Base-by-base conservation (phyloP, 1,140 invertebrate species). In the Aleiodes sp. region DNA sequence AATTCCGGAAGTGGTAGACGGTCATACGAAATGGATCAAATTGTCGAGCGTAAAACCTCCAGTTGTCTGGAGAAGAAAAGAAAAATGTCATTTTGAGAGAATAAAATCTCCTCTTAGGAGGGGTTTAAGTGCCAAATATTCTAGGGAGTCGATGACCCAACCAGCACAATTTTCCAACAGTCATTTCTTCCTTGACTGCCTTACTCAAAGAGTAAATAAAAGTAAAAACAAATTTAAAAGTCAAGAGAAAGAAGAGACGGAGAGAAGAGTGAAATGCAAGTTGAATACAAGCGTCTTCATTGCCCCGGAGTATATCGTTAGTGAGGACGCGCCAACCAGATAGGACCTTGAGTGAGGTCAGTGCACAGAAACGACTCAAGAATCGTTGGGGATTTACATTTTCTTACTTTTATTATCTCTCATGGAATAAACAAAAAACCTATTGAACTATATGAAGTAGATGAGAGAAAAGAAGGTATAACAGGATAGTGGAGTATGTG, bases 261-360 rank as follows among this genome's bases (percentile, higher is more conserved):
- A 62, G 19, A 68, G 43, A 35, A 43, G 39, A 68, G 60, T 68
- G 57, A 67, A 56, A 67, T 28, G 10, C 52, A 28, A 16, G 9
- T 16, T 21, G 41, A 46, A 65, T 65, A 65, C 26, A 52, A 57
- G 65, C 52, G 29, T 59, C 65, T 66, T 66, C 33, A 66, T 66
- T 66, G 46, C 46, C 28, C 56, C 9, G 56, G 46, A 56, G 29
- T 57, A 65, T 37, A 35, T 65, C 16, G 19, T 65, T 35, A 35
- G 61, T 39, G 37, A 52, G 31, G 63, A 59, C 29, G 41, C 39
- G 37, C 29, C 60, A 35, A 14, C 31, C 28, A 67, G 73, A 73
- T 75, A 76, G 76, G 70, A 71, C 76, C 72, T 78, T 79, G 78
- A 46, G 73, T 59, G 69, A 77, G 78, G 77, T 79, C 78, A 78